Evolutionary conservation across 92 coral and sea anemone species (phyloP).

Genomic region (Nematostella vectensis): DNA sequence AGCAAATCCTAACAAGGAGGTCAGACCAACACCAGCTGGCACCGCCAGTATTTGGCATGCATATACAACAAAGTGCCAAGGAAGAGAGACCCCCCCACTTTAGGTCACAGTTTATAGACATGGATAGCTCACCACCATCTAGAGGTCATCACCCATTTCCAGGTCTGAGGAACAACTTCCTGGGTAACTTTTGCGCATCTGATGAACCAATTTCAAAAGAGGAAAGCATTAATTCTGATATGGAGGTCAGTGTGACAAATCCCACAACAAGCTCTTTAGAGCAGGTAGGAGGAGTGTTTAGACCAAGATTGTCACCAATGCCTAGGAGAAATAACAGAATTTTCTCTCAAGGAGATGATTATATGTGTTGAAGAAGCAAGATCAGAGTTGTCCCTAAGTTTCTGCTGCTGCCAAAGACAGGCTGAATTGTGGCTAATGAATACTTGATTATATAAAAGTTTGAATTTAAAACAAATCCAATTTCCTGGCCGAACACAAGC

Average conservation of each 20-base stretch:
- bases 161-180: slow-evolving; percentile 12
- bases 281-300: slow-evolving; percentile 4
- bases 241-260: neutral
- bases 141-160: neutral
- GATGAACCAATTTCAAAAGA: slow-evolving; percentile 10
- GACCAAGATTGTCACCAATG: slow-evolving; percentile 19
- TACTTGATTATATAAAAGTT: too few species aligned
- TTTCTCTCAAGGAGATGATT: slow-evolving; percentile 8
- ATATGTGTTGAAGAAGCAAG: slow-evolving; percentile 2
- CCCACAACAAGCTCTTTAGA: neutral
- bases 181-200: neutral
- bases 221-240: neutral
- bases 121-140: neutral
- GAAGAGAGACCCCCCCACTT: neutral
- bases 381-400: too few species aligned
- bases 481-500: too few species aligned
- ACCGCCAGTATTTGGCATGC: neutral
- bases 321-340: slow-evolving; percentile 23
- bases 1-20: neutral
- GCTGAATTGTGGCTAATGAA: too few species aligned
- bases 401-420: too few species aligned
- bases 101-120: neutral
- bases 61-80: too few species aligned
- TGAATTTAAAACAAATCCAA: too few species aligned
- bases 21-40: neutral